phyloP scores from a whole-genome alignment of 2,888 invertebrate genomes.

The Agapetus fuscipes region DNA sequence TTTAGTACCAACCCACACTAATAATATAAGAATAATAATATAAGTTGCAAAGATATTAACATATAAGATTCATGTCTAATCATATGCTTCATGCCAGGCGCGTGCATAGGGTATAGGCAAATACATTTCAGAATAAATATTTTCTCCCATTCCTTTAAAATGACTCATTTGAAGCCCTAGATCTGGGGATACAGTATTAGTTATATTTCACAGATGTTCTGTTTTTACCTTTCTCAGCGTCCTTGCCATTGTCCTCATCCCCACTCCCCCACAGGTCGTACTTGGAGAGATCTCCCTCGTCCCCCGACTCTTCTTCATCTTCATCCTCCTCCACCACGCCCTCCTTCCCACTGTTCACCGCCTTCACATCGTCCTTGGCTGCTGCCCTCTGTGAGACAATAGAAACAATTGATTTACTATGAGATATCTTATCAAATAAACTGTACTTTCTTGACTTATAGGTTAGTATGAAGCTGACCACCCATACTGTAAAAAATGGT shows the following conservation, averaged over 20 bases:
- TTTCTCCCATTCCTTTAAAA: too few species aligned
- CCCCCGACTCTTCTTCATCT: constrained; percentile 39
- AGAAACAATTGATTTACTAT: constrained; percentile 12
- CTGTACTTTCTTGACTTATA: too few species aligned
- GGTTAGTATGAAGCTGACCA: too few species aligned
- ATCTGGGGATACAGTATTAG: too few species aligned
- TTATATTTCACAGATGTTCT: too few species aligned
- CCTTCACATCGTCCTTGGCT: constrained; percentile 29
- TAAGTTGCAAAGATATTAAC: too few species aligned
- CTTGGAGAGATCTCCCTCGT: constrained; percentile 62
- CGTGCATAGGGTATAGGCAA: too few species aligned
- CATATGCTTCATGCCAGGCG: too few species aligned
- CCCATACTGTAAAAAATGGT: too few species aligned
- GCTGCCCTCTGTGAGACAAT: constrained; percentile 37
- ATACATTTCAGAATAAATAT: too few species aligned
- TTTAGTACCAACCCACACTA: too few species aligned
- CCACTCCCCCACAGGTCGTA: constrained; percentile 69
- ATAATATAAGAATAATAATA: neutral
- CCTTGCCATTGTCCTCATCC: constrained; percentile 33
- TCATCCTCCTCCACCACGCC: constrained; percentile 53
- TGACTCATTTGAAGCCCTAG: too few species aligned
- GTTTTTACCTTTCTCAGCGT: constrained; percentile 2
- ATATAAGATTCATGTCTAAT: neutral
- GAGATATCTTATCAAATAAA: neutral
- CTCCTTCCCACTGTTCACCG: constrained; percentile 32